These are phyloP conservation scores for Heteropelma amictum DNA, from an alignment of 2,888 invertebrate species.

Conservation along the genomic window DNA sequence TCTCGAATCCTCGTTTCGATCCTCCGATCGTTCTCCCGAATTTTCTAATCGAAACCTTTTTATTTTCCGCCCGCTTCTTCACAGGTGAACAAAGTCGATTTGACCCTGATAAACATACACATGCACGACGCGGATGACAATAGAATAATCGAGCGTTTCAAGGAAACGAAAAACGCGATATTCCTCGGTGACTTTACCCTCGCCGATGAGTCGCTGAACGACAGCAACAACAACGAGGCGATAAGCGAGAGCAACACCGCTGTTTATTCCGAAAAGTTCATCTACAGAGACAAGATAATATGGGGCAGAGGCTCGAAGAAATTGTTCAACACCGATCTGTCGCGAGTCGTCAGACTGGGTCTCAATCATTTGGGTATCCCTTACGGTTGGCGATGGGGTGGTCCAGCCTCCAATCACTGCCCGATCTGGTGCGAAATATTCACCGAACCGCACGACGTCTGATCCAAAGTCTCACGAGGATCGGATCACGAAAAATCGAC, in stretches of 20 bases:
- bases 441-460: constrained; percentile 57
- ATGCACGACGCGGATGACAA: constrained; percentile 57
- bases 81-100: constrained; percentile 60
- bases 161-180: constrained; percentile 60
- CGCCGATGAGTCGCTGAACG: constrained; percentile 48
- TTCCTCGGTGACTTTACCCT: constrained; percentile 66
- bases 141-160: constrained; percentile 58
- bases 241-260: constrained; percentile 58
- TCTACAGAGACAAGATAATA: constrained; percentile 61
- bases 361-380: constrained; percentile 89
- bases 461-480: too few species aligned
- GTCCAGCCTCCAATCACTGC: constrained; percentile 86
- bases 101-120: constrained; percentile 63
- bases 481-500: too few species aligned
- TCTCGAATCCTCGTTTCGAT: too few species aligned
- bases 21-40: too few species aligned
- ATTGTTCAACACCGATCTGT: constrained; percentile 78
- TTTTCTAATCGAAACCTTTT: not conserved
- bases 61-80: not conserved
- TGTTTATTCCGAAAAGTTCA: constrained; percentile 50
- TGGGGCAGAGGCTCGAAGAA: constrained; percentile 60
- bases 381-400: constrained; percentile 91
- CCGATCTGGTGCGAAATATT: constrained; percentile 88
- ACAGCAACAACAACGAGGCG: constrained; percentile 50
- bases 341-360: constrained; percentile 85